Evolutionary conservation across 2,888 invertebrate species (phyloP), one percentile per base, ranked within the genome.

Genomic region (Amblyteles armatorius): DNA sequence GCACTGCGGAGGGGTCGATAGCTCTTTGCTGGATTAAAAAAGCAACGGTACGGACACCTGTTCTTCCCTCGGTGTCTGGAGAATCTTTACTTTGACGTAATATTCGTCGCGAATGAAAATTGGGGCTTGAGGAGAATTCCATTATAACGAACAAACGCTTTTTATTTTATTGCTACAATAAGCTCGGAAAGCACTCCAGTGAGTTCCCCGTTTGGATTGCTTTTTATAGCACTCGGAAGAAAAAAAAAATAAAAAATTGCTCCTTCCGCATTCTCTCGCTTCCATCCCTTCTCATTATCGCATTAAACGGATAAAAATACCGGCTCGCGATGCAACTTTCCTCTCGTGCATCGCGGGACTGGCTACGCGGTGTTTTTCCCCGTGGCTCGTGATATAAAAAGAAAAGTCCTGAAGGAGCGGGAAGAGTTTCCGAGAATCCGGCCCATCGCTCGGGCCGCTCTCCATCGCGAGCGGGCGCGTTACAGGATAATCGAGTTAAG

Each of bases 401-500:
- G 48, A 79, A 48, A 60, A 63, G 13, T n/a, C 16, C n/a, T 33
- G 50, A 22, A 72, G 50, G 55, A 48, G 69, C 60, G 60, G n/a
- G 63, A 81, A 74, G 71, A 78, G 69, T 55, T 52, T 50, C 68
- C 63, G 69, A 50, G 79, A 33, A 76, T 79, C 65, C 50, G 40
- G 74, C 79, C 52, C 50, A 79, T 79, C 82, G 74, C 50, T 65
- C 16, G 55, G 79, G 52, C 44, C 69, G 72, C 48, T 3, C 60
- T 60, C 60, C 44, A 44, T 60, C 60, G 60, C 77, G 74, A 65
- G 60, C 69, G 71, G 57, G 69, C 71, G 48, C 36, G 60, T 55
- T 60, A 29, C 48, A 40, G 65, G 78, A 82, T 82, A 82, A 79
- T 76, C 82, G 71, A 60, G 72, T 79, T 79, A 76, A 65, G 52